phyloP scores from a whole-genome alignment of 1,140 invertebrate genomes.

The Drosophila mauritiana region DNA sequence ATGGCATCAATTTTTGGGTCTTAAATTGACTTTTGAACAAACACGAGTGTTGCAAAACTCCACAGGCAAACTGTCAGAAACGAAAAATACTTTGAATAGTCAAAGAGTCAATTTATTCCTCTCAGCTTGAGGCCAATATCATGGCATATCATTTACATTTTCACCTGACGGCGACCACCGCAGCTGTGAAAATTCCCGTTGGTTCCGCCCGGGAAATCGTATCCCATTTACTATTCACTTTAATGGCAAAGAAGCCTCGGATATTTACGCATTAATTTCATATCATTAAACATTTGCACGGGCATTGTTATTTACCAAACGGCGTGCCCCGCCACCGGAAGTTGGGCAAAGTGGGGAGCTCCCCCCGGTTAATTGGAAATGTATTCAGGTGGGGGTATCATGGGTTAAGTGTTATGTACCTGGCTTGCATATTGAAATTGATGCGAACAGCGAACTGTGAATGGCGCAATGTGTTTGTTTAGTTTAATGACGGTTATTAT shows the following conservation, averaged over 20 bases:
- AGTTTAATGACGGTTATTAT: slow-evolving; percentile 79
- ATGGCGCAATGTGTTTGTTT: slow-evolving; percentile 66
- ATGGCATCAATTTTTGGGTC: slow-evolving; percentile 41
- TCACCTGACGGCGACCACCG: slow-evolving; percentile 36
- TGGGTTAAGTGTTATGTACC: slow-evolving; percentile 36
- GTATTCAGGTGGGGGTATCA: slow-evolving; percentile 22
- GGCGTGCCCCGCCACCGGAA: slow-evolving; percentile 19
- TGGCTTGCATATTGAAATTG: slow-evolving; percentile 64
- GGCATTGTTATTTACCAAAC: slow-evolving; percentile 64
- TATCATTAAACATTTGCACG: slow-evolving; percentile 71
- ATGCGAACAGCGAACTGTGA: slow-evolving; percentile 53
- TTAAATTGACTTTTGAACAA: slow-evolving; percentile 62
- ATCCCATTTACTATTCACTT: slow-evolving; percentile 38
- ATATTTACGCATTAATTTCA: slow-evolving; percentile 78
- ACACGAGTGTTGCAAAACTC: slow-evolving; percentile 37
- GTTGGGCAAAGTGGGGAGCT: neutral
- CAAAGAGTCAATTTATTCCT: slow-evolving; percentile 54
- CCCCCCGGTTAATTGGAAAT: slow-evolving; percentile 62
- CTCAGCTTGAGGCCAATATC: slow-evolving; percentile 42
- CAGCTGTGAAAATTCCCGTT: slow-evolving; percentile 50
- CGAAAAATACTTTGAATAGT: neutral
- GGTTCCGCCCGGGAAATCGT: slow-evolving; percentile 12
- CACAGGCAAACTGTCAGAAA: neutral
- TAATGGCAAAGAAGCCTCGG: slow-evolving; percentile 34
- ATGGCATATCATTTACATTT: slow-evolving; percentile 56